Base-by-base conservation (phyloP, 2,113 vertebrate species). In the Nematolebias whitei region DNA sequence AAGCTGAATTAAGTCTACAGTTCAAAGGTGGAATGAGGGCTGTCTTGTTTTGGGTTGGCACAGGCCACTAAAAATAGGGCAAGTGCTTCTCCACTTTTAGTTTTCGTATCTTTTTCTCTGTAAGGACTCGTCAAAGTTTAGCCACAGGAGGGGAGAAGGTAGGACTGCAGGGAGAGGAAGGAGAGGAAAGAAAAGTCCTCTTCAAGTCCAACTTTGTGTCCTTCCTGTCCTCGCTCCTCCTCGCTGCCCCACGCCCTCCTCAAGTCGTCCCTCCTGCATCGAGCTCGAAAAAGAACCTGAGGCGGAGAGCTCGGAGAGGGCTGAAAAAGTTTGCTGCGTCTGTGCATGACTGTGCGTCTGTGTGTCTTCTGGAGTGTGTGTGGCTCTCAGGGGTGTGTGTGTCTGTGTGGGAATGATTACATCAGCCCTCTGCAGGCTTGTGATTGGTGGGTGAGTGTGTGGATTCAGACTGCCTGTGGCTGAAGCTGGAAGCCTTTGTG, bases 361-460 rank as follows among this genome's bases (percentile, higher is more conserved):
- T 88, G 64, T 83, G 74, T 85, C 78, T 79, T 14, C 83, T 60
- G 69, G 61, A 74, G 74, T 78, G 73, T 70, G 69, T 75, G 7
- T 53, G 59, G 22, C 58, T 73, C 19, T 63, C 43, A 54, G 69
- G 40, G 51, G 58, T 22, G 60, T 63, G 66, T 63, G 68, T 20
- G 35, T 79, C 78, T 88, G 88, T 89, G 89, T 90, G 89, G 89
- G 89, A 90, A 90, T 89, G 88, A 90, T 90, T 90, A 91, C 89
- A 89, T 91, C 89, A 91, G 89, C 89, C 86, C 66, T 68, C 82
- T 85, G 82, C 83, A 83, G 89, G 79, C 80, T 84, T 79, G 83
- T 88, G 89, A 91, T 91, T 91, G 89, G 89, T 85, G 38, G 76
- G 60, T 80, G 83, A 87, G 84, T 79, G 82, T 91, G 86, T 89